Evolutionary conservation across 2,113 vertebrate species (phyloP).

Genomic region (Perca schrenkii): DNA sequence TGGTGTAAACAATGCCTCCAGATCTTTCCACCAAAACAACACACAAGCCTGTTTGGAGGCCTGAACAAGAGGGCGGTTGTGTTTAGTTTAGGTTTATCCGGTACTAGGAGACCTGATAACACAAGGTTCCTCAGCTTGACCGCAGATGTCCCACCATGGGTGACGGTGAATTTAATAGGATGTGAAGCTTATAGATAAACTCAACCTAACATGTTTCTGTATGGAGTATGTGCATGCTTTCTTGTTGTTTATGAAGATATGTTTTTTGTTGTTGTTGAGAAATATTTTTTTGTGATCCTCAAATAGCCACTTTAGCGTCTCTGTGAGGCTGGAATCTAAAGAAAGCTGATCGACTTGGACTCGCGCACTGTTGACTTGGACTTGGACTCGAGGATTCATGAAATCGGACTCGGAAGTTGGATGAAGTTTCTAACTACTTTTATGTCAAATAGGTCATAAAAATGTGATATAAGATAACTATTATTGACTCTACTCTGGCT

Average conservation of each 20-base stretch:
- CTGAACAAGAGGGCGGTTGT: conserved; percentile 69
- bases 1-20: conserved; percentile 77
- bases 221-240: not conserved
- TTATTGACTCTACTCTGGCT: too few relatives aligned
- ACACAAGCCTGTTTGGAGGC: conserved; percentile 61
- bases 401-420: too few relatives aligned
- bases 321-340: too few relatives aligned
- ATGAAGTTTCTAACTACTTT: too few relatives aligned
- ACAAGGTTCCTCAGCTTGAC: conserved; percentile 66
- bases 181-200: conserved; percentile 6
- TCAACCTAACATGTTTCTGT: not conserved
- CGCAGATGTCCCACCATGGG: conserved; percentile 61
- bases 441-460: too few relatives aligned
- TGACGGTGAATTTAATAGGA: conserved; percentile 9
- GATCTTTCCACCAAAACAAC: conserved; percentile 73
- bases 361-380: too few relatives aligned
- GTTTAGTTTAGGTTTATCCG: conserved; percentile 80
- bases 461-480: too few relatives aligned
- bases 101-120: conserved; percentile 73
- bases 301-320: not conserved
- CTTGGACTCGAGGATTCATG: too few relatives aligned
- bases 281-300: not conserved
- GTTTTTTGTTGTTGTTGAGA: not conserved
- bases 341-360: too few relatives aligned
- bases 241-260: not conserved